Conservation (phyloP, 2,888 invertebrate species). For the Petrolisthes manimaculis region DNA sequence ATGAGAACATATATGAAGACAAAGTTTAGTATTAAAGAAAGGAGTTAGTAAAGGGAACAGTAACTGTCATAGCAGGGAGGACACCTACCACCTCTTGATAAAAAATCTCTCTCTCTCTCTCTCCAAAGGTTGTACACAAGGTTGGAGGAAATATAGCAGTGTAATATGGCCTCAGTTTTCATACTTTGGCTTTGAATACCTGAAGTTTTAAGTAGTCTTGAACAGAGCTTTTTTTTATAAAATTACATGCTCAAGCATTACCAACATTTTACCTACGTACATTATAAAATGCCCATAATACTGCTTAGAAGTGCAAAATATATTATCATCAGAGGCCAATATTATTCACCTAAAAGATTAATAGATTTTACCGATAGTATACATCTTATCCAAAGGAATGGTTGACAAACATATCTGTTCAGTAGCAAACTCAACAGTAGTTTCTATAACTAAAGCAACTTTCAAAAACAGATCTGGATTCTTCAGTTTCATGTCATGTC, state of each 20-base stretch:
- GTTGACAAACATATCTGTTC: too few relatives aligned
- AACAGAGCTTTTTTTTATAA: slow-evolving; percentile 20
- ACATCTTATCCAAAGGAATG: too few relatives aligned
- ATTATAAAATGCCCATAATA: slow-evolving; percentile 58
- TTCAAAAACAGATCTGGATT: too few relatives aligned
- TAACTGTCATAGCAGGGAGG: slow-evolving; percentile 5
- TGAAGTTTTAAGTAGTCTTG: slow-evolving; percentile 54
- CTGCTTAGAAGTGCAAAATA: slow-evolving; percentile 46
- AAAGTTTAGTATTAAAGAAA: too few relatives aligned
- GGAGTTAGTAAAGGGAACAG: slow-evolving; percentile 6
- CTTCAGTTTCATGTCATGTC: too few relatives aligned
- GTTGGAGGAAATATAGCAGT: slow-evolving; percentile 38
- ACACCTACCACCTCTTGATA: not conserved
- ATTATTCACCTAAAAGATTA: not conserved
- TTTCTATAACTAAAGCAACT: too few relatives aligned
- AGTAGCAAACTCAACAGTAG: too few relatives aligned
- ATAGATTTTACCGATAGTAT: too few relatives aligned
- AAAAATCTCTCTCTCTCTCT: not conserved
- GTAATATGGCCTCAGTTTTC: slow-evolving; percentile 41
- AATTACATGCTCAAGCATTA: not conserved
- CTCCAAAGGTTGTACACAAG: slow-evolving; percentile 33
- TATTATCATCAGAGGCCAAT: slow-evolving; percentile 30
- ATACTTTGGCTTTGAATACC: slow-evolving; percentile 58
- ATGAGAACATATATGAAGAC: too few relatives aligned
- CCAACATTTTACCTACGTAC: slow-evolving; percentile 1